Evolutionary conservation across 2,113 vertebrate genomes (phyloP).

Genomic region (Notechis scutatus): DNA sequence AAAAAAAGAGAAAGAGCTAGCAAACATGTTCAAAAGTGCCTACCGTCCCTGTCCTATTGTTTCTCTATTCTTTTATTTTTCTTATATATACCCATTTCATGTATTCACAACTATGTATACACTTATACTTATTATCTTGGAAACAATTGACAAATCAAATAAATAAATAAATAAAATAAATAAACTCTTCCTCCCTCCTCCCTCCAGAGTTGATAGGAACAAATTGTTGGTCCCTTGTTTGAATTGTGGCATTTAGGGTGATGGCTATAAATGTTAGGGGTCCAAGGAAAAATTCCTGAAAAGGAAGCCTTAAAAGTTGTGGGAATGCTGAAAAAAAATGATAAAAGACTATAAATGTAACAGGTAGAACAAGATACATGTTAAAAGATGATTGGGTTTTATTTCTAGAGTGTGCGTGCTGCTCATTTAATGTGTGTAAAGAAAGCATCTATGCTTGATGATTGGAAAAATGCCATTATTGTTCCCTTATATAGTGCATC

Average conservation of each 20-base stretch:
- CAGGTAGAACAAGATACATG: not conserved
- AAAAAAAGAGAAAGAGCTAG: not conserved
- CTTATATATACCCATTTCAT: too few species aligned
- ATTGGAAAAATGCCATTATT: not conserved
- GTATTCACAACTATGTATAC: too few species aligned
- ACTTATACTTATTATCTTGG: too few species aligned
- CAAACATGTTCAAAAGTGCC: not conserved
- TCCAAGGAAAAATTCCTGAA: not conserved
- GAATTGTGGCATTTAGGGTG: not conserved
- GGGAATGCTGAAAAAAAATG: not conserved
- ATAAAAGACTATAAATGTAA: not conserved
- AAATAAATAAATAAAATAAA: too few species aligned
- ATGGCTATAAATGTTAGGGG: not conserved
- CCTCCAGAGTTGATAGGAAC: not conserved
- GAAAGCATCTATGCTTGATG: not conserved
- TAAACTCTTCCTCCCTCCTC: not conserved
- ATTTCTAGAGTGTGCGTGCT: not conserved
- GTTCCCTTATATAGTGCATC: not conserved
- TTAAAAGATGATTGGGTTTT: not conserved
- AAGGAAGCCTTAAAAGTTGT: not conserved
- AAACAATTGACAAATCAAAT: too few species aligned
- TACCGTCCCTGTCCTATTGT: too few species aligned
- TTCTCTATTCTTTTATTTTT: too few species aligned
- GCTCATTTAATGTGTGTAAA: not conserved
- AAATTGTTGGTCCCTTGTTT: not conserved